Evolutionary conservation across 53 echinoderm and acorn worm genomes (phyloP), one percentile per base, ranked within the genome.

Genomic region (Luidia sarsii): DNA sequence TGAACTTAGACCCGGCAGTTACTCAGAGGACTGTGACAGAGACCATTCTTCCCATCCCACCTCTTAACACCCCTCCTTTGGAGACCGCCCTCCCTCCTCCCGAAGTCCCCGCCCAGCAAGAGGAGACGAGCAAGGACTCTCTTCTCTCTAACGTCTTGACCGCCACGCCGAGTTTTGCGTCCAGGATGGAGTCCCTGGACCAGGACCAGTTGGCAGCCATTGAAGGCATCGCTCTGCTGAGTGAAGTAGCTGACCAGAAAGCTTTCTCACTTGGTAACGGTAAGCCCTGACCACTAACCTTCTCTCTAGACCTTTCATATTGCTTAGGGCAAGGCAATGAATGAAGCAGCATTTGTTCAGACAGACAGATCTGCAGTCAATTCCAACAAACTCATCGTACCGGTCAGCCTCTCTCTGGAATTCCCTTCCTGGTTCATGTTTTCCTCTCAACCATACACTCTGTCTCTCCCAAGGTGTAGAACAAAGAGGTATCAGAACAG

Each of bases 151-250:
- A 90, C 43, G 85, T 95, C 28, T 54, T 95, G 80, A 90, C 95
- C 7, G 87, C 92, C 4, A 92, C 90, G 16, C 92, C 92, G 71
- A 92, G 92, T 18, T 84, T 95, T 51, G 87, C 92, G 16, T 87
- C 95, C 14, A 75, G 63, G 29, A 88, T 90, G 61, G 90, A 95
- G 15, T 90, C 81, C 13, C 39, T 94, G 32, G 94, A 99, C 50
- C 89, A 89, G 57, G 91, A 94, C 56, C 94, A 94, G 81, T 75
- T 93, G 53, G 99, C 93, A 4, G 94, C 99, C 46, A 94, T 99
- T 32, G 94, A 92, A 55, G 99, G 99, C 3, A 99, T 99, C 27
- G 99, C 99, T 3, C 79, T 99, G 57, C 80, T 99, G 27, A 99
- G 99, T 59, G 99, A 94, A 39, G 91, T 91, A 6, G 89, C 99